Conservation (phyloP, 1,140 invertebrate species). For the Plectus sambesii region DNA sequence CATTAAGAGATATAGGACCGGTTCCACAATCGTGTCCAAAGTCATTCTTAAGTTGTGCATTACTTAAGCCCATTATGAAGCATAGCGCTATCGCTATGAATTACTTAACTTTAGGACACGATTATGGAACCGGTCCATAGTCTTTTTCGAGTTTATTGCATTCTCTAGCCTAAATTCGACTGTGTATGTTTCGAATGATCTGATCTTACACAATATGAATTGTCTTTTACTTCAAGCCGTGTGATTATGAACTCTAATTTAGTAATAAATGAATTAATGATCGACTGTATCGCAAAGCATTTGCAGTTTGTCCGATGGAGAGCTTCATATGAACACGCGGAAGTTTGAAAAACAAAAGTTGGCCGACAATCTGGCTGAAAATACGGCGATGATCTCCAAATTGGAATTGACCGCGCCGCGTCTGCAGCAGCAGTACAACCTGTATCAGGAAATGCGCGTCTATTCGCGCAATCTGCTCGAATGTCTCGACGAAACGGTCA, state of each 20-base stretch:
- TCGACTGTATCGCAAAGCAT: too few relatives aligned
- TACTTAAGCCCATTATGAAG: conserved; percentile 5
- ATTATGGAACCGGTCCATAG: conserved; percentile 24
- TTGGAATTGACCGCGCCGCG: conserved; percentile 15
- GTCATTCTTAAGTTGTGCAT: conserved; percentile 20
- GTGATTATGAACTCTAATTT: conserved; percentile 10
- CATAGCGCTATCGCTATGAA: too few relatives aligned
- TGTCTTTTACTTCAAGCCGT: too few relatives aligned
- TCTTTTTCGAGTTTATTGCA: too few relatives aligned
- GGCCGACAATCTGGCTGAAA: conserved; percentile 11
- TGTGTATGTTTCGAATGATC: too few relatives aligned
- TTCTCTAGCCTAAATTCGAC: too few relatives aligned
- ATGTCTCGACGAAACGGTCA: conserved; percentile 30
- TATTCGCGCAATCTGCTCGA: conserved; percentile 26
- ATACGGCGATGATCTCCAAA: conserved; percentile 12
- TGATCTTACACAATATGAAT: too few relatives aligned
- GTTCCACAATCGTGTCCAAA: conserved; percentile 24
- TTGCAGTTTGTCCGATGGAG: too few relatives aligned
- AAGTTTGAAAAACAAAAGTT: conserved; percentile 12
- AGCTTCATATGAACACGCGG: conserved; percentile 14
- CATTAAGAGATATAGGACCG: too few relatives aligned
- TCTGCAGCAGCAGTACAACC: conserved; percentile 23
- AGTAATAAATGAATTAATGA: conserved; percentile 15
- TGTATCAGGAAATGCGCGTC: conserved; percentile 30
- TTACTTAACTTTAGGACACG: too few relatives aligned